Base-by-base conservation (phyloP, 2,888 invertebrate genomes). In the Kryphioiulus occultus region DNA sequence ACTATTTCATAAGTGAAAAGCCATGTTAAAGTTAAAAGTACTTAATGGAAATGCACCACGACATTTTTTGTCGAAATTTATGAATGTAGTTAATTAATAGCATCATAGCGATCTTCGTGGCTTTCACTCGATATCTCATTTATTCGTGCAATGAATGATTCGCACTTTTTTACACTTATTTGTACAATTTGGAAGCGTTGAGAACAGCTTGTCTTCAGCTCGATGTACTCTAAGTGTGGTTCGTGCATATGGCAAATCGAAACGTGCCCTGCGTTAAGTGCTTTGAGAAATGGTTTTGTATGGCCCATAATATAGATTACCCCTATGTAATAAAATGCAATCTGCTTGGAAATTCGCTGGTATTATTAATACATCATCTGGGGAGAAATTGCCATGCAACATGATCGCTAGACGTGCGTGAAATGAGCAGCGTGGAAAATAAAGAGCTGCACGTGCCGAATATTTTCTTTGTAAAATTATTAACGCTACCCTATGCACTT, bases 291-390 rank as follows among this genome's bases (percentile, higher is more conserved):
- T 68, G 68, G 68, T 12, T 68, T 59, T 7, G n/a, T n/a, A 59
- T 59, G n/a, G n/a, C 53, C 68, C 68, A 68, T 68, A 22, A 68
- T 68, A 22, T 26, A 68, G 68, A 68, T 68, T n/a, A n/a, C n/a
- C n/a, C n/a, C n/a, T 68, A 68, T 68, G 68, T 26, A 68, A 68
- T 68, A n/a, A 68, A 68, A 68, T 26, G 68, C 22, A 68, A 68
- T 68, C 68, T 68, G 68, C 68, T 68, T 68, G 22, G 68, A 68
- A 68, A 68, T 68, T 68, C n/a, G 68, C 26, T 22, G 68, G 7
- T 59, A 59, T 59, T 59, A n/a, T n/a, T n/a, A n/a, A n/a, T n/a
- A 19, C 59, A 59, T 59, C 59, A 59, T 68, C 26, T 22, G 26
- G 68, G 68, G 22, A 26, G 68, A 68, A 68, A 68, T 68, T 68